Evolutionary conservation across 2,888 invertebrate species (phyloP).

Genomic region (Eupithecia exiguata): DNA sequence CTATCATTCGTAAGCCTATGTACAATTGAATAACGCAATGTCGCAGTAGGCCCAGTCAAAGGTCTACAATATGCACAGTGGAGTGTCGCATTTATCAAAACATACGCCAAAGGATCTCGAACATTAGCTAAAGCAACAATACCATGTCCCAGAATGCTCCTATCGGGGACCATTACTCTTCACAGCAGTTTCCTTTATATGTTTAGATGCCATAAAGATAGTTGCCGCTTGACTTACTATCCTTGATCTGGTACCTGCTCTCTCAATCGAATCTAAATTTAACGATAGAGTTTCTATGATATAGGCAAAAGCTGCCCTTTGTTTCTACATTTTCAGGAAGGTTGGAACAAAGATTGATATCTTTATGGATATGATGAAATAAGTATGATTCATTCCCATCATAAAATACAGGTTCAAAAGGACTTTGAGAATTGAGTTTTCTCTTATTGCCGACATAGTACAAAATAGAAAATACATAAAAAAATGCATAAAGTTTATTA

Average conservation of each 20-base stretch:
- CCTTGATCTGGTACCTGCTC: conserved; percentile 70
- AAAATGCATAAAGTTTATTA: too few relatives aligned
- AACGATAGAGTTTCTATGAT: conserved; percentile 59
- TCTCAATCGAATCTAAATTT: conserved; percentile 67
- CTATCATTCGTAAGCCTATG: too few relatives aligned
- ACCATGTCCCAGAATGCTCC: conserved; percentile 72
- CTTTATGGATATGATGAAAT: background rate
- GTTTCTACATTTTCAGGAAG: background rate
- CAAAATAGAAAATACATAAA: background rate
- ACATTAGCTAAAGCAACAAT: conserved; percentile 68
- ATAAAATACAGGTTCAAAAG: background rate
- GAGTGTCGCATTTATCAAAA: conserved; percentile 67
- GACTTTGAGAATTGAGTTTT: background rate
- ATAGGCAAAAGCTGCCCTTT: conserved; percentile 31
- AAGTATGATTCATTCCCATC: background rate
- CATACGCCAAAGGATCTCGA: conserved; percentile 60
- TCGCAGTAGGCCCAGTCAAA: conserved; percentile 57
- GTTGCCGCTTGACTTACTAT: conserved; percentile 65
- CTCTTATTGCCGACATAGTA: background rate
- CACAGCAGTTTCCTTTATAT: conserved; percentile 74
- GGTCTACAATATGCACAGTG: conserved; percentile 56
- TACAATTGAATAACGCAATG: too few relatives aligned
- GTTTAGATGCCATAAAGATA: conserved; percentile 79
- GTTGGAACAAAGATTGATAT: background rate
- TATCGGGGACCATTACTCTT: conserved; percentile 77